Evolutionary conservation across 1,140 invertebrate species (phyloP), one percentile per base, ranked within the genome.

Genomic region (Eupristina koningsbergeri): DNA sequence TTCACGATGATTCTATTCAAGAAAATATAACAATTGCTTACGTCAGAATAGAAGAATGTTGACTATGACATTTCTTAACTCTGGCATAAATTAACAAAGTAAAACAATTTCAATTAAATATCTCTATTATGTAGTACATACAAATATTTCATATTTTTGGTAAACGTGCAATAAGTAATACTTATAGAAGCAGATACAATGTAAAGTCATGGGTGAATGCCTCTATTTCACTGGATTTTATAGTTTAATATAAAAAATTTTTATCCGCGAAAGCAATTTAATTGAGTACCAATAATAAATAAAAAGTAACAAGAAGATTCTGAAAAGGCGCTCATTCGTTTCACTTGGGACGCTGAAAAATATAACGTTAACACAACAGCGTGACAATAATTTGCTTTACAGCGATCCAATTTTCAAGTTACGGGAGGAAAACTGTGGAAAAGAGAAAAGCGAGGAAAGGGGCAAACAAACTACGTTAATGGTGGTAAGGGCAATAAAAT

Each of bases 321-420:
- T 17, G 19, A 7, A n/a, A 53, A 9, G 2, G 17, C 50, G 9
- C 2, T 53, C 50, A 53, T 53, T 53, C 50, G 2, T 53, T 53
- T 53, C 50, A 58, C 53, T 58, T 13, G 19, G 5, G 53, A 58
- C 9, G 22, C 9, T 58, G 7, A 3, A 5, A n/a, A 58, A 22
- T 26, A 3, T 58, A 58, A 58, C 22, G 53, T 26, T 58, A 58
- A 22, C 5, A 58, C 19, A 58, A 26, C 53, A 58, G 26, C 22
- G 81, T 50, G 61, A 83, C 81, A 85, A 86, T 64, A 63, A 63
- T 63, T 47, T n/a, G 69, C 19, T 63, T 41, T 31, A 41, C 63
- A 69, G n/a, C 61, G 39, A 67, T 83, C 63, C 63, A 83, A 76
- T 83, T 77, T 83, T 69, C 45, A 85, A 85, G 80, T 81, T 83